Evolutionary conservation across 1,140 invertebrate species (phyloP).

Genomic region (Drosophila baimaii): DNA sequence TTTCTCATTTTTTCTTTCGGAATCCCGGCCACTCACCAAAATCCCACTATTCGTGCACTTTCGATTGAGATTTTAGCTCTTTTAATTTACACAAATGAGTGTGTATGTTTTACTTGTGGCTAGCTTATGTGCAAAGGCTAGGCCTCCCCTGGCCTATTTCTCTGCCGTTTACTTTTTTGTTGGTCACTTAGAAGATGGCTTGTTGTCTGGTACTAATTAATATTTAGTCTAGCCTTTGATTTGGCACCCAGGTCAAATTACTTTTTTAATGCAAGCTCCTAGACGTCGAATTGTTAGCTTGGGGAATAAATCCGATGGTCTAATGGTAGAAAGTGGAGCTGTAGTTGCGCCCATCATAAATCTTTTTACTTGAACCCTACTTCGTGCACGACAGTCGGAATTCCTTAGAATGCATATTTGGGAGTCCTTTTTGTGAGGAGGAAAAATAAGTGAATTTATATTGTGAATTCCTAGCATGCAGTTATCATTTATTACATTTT

Average conservation of each 20-base stretch:
- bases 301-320: not conserved
- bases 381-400: not conserved
- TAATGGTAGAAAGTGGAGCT: not conserved
- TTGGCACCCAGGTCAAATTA: not conserved
- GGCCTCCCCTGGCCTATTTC: conserved; percentile 15
- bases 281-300: not conserved
- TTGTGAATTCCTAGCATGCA: conserved; percentile 47
- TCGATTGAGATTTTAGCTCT: conserved; percentile 19
- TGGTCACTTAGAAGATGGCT: conserved; percentile 33
- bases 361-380: not conserved
- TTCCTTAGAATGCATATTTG: conserved; percentile 3
- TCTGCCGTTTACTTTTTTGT: conserved; percentile 65
- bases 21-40: conserved; percentile 1
- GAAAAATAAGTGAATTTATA: conserved; percentile 27
- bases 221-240: conserved; percentile 35
- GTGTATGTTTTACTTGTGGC: conserved; percentile 19
- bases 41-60: conserved; percentile 41
- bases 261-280: not conserved
- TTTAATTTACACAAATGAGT: not conserved
- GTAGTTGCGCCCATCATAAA: conserved; percentile 1
- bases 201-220: conserved; percentile 4
- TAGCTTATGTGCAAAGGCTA: conserved; percentile 20
- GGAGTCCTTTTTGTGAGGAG: not conserved
- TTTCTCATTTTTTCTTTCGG: not conserved
- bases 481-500: conserved; percentile 69